A percentile compares a stretch with the other conserved stretches of the same genome.
Evolutionary conservation across 2,113 vertebrate species (phyloP).

Genomic region (Aphelocoma coerulescens): DNA sequence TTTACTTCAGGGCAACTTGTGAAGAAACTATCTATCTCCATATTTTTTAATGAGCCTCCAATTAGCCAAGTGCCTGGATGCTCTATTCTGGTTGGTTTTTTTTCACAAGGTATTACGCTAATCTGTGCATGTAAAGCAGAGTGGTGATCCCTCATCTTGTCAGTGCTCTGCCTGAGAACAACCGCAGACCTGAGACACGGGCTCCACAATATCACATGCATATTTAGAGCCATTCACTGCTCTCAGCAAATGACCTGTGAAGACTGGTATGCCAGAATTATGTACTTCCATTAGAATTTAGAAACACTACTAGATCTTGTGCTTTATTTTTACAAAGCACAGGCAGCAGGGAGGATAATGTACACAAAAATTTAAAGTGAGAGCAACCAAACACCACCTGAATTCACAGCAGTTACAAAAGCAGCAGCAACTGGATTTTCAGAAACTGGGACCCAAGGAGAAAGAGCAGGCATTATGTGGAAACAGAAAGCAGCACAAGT

Average conservation of each 20-base stretch:
- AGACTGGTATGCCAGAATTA: not conserved
- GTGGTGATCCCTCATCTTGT: conserved; percentile 45
- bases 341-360: not conserved
- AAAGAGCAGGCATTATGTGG: not conserved
- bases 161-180: conserved; percentile 25
- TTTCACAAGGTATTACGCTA: conserved; percentile 31
- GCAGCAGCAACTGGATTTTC: not conserved
- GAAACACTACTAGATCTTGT: not conserved
- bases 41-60: conserved; percentile 63
- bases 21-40: conserved; percentile 51
- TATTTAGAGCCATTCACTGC: conserved; percentile 16
- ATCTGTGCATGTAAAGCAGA: conserved; percentile 38
- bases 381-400: not conserved
- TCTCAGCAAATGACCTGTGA: not conserved
- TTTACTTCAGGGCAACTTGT: conserved; percentile 45
- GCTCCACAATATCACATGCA: conserved; percentile 7
- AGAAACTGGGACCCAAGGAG: not conserved
- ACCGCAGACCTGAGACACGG: not conserved
- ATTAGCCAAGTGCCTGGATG: conserved; percentile 51
- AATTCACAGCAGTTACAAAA: not conserved
- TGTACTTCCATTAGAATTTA: not conserved
- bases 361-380: not conserved
- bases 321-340: not conserved
- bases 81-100: conserved; percentile 36
- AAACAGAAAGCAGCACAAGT: not conserved